Evolutionary conservation across 2,888 invertebrate species (phyloP).

Genomic region (Machimus rusticus): DNA sequence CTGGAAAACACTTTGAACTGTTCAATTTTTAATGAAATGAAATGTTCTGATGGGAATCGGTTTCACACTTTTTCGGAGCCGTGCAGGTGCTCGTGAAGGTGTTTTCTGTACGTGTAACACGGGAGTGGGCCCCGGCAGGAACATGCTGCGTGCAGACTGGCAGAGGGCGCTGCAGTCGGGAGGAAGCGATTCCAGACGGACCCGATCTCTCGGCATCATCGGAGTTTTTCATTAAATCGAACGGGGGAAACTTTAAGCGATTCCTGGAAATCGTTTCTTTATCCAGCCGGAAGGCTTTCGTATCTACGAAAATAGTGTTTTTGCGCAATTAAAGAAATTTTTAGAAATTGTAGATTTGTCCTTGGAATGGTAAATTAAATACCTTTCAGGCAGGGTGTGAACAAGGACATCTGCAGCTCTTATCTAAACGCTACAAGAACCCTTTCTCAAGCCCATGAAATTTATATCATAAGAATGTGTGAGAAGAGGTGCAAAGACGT

Average conservation of each 20-base stretch:
- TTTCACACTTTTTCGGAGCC: conserved; percentile 41
- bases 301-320: not conserved
- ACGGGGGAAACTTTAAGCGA: not conserved
- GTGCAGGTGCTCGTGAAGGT: conserved; percentile 33
- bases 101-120: not conserved
- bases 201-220: not conserved
- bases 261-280: not conserved
- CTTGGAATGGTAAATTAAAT: not conserved
- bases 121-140: not conserved
- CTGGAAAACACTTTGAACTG: conserved; percentile 61
- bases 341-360: not conserved
- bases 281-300: not conserved
- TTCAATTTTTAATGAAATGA: conserved; percentile 62
- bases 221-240: conserved; percentile 18
- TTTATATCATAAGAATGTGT: conserved; percentile 22
- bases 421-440: not conserved
- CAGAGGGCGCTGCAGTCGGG: not conserved
- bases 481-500: not conserved
- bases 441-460: not conserved
- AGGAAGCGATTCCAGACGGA: conserved; percentile 24
- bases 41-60: conserved; percentile 51
- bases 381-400: not conserved
- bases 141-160: not conserved
- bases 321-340: not conserved
- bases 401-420: not conserved